Conservation (phyloP, 2,888 invertebrate species). For the Drosophila setosimentum region DNA sequence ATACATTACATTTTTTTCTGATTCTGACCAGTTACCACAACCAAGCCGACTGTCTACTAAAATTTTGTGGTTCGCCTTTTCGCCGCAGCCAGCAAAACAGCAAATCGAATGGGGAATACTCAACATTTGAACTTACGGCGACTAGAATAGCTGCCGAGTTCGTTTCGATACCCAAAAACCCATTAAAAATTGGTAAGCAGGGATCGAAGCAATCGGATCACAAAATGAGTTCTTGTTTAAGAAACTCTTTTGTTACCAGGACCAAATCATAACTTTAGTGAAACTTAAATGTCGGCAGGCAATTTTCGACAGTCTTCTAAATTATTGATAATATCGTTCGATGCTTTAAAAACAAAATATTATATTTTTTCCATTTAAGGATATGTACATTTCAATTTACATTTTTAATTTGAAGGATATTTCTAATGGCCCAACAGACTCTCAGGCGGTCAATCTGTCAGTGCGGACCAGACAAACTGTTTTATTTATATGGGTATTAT, state of each 20-base stretch:
- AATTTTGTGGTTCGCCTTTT: conserved; percentile 64
- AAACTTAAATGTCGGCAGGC: not conserved
- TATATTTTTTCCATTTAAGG: not conserved
- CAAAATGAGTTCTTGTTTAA: not conserved
- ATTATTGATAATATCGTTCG: not conserved
- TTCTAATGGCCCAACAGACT: not conserved
- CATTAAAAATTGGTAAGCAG: not conserved
- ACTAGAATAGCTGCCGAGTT: too few relatives aligned
- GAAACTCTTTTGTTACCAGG: not conserved
- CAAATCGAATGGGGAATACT: conserved; percentile 31
- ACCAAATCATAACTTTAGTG: not conserved
- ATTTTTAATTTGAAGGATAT: not conserved
- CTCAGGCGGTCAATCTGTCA: too few relatives aligned
- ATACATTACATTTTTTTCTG: conserved; percentile 50
- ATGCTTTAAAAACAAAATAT: not conserved
- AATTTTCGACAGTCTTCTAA: not conserved
- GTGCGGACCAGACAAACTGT: not conserved
- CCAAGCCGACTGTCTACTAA: conserved; percentile 31
- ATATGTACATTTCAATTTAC: not conserved
- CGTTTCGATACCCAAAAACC: not conserved
- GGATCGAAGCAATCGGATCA: not conserved
- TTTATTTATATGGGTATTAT: not conserved
- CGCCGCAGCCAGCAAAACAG: conserved; percentile 25
- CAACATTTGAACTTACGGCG: conserved; percentile 51
- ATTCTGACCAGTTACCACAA: conserved; percentile 31